Conservation (phyloP, 2,797 vertebrate genomes). For the Clarias fuscus region DNA sequence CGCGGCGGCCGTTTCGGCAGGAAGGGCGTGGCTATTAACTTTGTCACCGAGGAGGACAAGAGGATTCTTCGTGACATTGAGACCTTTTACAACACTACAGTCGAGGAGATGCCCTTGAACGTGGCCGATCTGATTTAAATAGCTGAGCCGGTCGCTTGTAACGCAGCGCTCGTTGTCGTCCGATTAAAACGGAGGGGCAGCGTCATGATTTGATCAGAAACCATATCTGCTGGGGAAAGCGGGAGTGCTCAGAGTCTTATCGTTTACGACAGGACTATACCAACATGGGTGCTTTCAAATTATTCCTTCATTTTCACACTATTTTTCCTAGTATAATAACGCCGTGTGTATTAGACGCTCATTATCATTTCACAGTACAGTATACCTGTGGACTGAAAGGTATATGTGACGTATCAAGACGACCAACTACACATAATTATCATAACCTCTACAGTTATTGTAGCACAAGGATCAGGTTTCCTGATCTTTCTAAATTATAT, state of each 20-base stretch:
- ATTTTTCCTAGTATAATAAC: slow-evolving; percentile 6
- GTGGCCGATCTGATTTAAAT: slow-evolving; percentile 75
- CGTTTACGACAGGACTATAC: not conserved
- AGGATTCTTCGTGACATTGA: slow-evolving; percentile 76
- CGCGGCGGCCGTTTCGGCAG: slow-evolving; percentile 75
- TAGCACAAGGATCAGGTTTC: slow-evolving; percentile 6
- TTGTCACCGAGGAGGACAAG: slow-evolving; percentile 78
- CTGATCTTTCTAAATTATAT: not conserved
- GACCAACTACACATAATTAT: not conserved
- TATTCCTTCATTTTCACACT: not conserved
- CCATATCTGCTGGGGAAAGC: not conserved
- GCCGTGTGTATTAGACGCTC: not conserved
- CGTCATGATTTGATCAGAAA: slow-evolving; percentile 5
- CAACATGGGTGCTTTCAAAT: slow-evolving; percentile 10
- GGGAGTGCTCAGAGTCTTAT: not conserved
- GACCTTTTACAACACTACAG: slow-evolving; percentile 77
- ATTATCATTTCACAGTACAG: not conserved
- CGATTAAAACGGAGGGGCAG: not conserved
- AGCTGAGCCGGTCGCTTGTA: not conserved
- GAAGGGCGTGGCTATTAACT: slow-evolving; percentile 78
- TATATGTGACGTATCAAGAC: not conserved
- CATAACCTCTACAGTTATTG: not conserved
- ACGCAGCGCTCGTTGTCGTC: not conserved
- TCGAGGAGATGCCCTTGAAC: slow-evolving; percentile 59
- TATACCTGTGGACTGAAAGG: not conserved